These are phyloP conservation scores for Celastrina argiolus DNA, from an alignment of 2,888 invertebrate species.

Conservation along the genomic window DNA sequence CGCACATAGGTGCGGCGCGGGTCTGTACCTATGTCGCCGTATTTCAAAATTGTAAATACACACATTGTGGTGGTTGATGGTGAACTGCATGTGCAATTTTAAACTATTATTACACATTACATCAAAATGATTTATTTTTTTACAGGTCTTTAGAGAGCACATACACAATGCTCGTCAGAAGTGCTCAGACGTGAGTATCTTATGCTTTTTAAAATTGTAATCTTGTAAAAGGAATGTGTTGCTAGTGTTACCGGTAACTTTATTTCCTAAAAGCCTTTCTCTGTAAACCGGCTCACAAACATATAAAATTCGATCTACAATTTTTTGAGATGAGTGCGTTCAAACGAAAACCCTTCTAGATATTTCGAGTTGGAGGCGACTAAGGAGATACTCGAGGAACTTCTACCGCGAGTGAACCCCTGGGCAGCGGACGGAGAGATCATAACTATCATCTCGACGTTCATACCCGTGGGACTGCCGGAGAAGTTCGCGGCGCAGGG, in stretches of 20 bases:
- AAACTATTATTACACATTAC: neutral
- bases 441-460: slow-evolving; percentile 82
- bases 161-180: slow-evolving; percentile 60
- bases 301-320: too few relatives aligned
- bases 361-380: slow-evolving; percentile 87
- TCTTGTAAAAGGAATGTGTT: too few relatives aligned
- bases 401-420: slow-evolving; percentile 88
- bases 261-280: too few relatives aligned
- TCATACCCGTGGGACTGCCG: slow-evolving; percentile 85
- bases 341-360: slow-evolving; percentile 50
- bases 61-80: slow-evolving; percentile 24
- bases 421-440: slow-evolving; percentile 77
- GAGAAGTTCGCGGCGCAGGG: slow-evolving; percentile 80
- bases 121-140: slow-evolving; percentile 21
- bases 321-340: too few relatives aligned
- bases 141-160: slow-evolving; percentile 62
- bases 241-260: too few relatives aligned
- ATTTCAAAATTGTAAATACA: slow-evolving; percentile 10
- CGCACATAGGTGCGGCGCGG: too few relatives aligned
- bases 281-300: too few relatives aligned
- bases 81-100: slow-evolving; percentile 29
- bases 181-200: slow-evolving; percentile 70
- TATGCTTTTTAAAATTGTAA: neutral
- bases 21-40: too few relatives aligned
- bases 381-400: slow-evolving; percentile 90